These are phyloP conservation scores for Halocynthia aurantium DNA, from an alignment of 23 tunicate genomes.

Conservation along the genomic window DNA sequence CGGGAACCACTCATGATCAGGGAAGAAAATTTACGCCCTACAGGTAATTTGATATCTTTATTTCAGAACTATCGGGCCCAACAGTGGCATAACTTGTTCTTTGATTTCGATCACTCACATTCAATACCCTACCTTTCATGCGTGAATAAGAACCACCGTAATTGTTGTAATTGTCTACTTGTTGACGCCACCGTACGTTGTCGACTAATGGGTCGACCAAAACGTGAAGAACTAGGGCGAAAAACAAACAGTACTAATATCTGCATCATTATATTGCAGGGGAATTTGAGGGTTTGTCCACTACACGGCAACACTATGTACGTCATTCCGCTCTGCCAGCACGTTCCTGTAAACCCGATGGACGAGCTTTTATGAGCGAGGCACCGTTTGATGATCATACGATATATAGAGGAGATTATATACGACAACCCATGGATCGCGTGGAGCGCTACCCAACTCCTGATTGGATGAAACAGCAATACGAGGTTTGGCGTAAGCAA, in stretches of 20 bases:
- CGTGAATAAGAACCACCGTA: no score
- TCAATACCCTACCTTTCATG: no score
- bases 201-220: no score
- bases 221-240: no score
- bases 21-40: conserved; percentile 21
- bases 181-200: no score
- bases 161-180: no score
- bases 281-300: conserved; percentile 71
- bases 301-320: conserved; percentile 54
- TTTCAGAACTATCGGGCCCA: no score
- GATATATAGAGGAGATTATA: conserved; percentile 54
- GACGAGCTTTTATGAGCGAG: conserved; percentile 49
- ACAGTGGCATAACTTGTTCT: no score
- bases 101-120: no score
- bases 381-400: conserved; percentile 62
- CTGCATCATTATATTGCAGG: conserved; percentile 14
- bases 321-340: conserved; percentile 35
- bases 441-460: conserved; percentile 87
- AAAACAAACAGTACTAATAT: no score
- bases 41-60: conserved; percentile 6
- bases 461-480: conserved; percentile 80
- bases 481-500: conserved; percentile 33
- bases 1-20: conserved; percentile 29
- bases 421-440: conserved; percentile 63
- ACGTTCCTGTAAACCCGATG: conserved; percentile 64